Conservation (phyloP, 2,113 vertebrate species). For the Sapajus apella region DNA sequence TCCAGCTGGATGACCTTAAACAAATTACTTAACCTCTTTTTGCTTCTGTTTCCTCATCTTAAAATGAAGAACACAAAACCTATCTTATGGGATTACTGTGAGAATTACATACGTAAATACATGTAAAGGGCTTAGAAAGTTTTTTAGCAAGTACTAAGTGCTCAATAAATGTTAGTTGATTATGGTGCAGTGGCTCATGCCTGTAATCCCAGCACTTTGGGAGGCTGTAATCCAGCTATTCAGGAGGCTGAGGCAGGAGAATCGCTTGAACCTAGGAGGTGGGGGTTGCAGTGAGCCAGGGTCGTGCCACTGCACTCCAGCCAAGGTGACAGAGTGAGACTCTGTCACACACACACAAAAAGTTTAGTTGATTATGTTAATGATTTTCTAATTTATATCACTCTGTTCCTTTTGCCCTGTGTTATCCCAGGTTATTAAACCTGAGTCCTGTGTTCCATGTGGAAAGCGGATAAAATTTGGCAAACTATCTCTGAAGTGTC, state of each 20-base stretch:
- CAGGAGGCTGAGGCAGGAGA: too few species aligned
- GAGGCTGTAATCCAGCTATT: too few species aligned
- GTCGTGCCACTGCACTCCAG: too few species aligned
- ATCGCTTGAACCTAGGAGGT: too few species aligned
- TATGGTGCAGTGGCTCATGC: too few species aligned
- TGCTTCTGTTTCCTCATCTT: conserved; percentile 14
- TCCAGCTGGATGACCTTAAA: background rate
- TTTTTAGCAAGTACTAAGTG: background rate
- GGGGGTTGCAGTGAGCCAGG: too few species aligned
- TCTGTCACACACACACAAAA: too few species aligned
- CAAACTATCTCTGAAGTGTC: conserved; percentile 94
- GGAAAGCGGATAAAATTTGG: conserved; percentile 98
- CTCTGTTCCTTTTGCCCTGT: background rate
- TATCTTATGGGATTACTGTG: conserved; percentile 30
- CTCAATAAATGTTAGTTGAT: background rate
- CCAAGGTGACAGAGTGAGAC: too few species aligned
- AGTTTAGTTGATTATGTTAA: background rate
- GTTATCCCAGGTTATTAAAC: conserved; percentile 93
- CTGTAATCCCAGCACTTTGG: too few species aligned
- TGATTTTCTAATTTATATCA: background rate
- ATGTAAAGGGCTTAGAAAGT: background rate
- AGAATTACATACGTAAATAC: conserved; percentile 10
- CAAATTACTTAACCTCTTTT: background rate
- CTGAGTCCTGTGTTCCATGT: conserved; percentile 97
- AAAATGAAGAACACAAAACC: conserved; percentile 33